Base-by-base conservation (phyloP, 2,797 vertebrate genomes). In the Molothrus aeneus region DNA sequence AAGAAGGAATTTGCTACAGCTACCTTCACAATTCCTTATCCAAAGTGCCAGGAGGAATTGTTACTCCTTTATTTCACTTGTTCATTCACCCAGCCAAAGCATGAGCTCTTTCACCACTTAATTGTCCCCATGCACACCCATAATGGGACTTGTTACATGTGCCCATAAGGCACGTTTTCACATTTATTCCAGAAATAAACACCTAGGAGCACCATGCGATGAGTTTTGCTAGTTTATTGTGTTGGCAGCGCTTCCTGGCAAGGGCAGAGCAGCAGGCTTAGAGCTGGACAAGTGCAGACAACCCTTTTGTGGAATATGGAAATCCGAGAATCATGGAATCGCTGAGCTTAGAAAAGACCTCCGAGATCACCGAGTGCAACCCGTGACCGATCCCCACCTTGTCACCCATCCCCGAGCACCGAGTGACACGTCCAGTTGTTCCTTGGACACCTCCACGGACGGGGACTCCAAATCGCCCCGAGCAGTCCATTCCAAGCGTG, bases 81-180 rank as follows among this genome's bases (percentile, higher is more conserved):
- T n/a, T 36, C 17, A 1, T 18, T 59, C n/a, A 10, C 13, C 16
- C 59, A 19, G 24, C 60, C n/a, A 20, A 10, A 0, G 0, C 25
- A 9, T 0, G 19, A 34, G n/a, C 56, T 34, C 7, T 78, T 82
- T 32, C 80, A 47, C 14, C 32, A 3, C 40, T 31, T 28, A 16
- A 24, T 4, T 17, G 13, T 42, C 43, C 65, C 69, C 31, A 4
- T 3, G 1, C 16, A 5, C 45, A 51, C 19, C 26, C 34, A 22
- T 5, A 45, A 22, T 2, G 34, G 40, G 17, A 17, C 18, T 17
- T 1, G 3, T 31, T 16, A 21, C 50, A 4, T 4, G 11, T 7
- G 7, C 42, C 84, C 13, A 0, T 10, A 21, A 84, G 65, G 53
- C 17, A 18, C 2, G 0, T 45, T 86, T 66, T 21, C 21, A 7